Conservation (phyloP, 2,888 invertebrate genomes). For the Coleophora flavipennella region DNA sequence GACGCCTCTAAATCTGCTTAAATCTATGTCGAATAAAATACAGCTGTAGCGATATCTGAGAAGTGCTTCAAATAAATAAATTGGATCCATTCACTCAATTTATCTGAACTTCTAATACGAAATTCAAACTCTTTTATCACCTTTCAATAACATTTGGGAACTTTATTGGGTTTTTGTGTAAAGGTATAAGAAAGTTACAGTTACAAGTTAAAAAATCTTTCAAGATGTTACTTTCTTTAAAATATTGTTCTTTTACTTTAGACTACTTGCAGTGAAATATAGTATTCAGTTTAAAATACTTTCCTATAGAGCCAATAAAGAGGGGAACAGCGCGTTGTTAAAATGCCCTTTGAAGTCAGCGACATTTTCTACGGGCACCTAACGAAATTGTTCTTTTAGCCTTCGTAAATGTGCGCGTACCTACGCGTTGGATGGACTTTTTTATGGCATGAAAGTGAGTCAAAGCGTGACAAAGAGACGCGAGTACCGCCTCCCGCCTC, state of each 20-base stretch:
- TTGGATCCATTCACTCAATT: slow-evolving; percentile 32
- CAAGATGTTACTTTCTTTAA: no score
- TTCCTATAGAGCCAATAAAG: slow-evolving; percentile 51
- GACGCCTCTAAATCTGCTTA: slow-evolving; percentile 17
- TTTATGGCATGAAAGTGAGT: slow-evolving; percentile 42
- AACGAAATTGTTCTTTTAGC: slow-evolving; percentile 67
- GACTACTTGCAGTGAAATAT: slow-evolving; percentile 18
- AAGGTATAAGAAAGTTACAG: not conserved
- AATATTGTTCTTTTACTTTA: slow-evolving; percentile 16
- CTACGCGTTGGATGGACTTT: slow-evolving; percentile 44
- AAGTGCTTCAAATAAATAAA: slow-evolving; percentile 37
- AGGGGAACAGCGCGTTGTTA: slow-evolving; percentile 52
- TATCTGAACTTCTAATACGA: slow-evolving; percentile 25
- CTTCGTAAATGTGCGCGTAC: slow-evolving; percentile 56
- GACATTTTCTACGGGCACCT: slow-evolving; percentile 60
- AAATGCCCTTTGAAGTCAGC: slow-evolving; percentile 64
- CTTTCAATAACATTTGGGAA: not conserved
- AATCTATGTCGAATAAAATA: slow-evolving; percentile 31
- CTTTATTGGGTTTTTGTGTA: not conserved
- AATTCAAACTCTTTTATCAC: not conserved
- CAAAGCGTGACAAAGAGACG: slow-evolving; percentile 50
- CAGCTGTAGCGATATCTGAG: slow-evolving; percentile 29
- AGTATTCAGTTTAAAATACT: slow-evolving; percentile 38
- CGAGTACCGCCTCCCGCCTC: slow-evolving; percentile 32
- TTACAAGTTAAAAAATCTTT: no score